Percentiles rank a stretch among this genome's conserved stretches.
Evolutionary conservation across 2,888 invertebrate species (phyloP).

Genomic region (Trilocha varians): DNA sequence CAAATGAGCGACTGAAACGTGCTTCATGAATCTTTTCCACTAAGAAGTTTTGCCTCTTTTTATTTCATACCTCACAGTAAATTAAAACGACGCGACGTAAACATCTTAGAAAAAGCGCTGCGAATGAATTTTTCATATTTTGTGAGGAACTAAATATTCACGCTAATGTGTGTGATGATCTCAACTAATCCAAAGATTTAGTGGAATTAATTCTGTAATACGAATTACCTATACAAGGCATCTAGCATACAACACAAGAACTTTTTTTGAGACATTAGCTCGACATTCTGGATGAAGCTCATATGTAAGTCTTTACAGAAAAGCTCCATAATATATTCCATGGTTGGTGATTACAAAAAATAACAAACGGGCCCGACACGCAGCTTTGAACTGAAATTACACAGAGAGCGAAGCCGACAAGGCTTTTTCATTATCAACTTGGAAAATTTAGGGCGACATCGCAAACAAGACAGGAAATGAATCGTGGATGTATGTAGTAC

Average conservation of each 20-base stretch:
- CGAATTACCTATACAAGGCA: too few relatives aligned
- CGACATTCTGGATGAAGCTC: neutral
- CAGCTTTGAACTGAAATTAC: slow-evolving; percentile 55
- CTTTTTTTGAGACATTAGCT: too few relatives aligned
- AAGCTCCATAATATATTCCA: slow-evolving; percentile 36
- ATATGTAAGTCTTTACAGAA: slow-evolving; percentile 18
- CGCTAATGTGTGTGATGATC: neutral
- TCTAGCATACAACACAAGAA: too few relatives aligned
- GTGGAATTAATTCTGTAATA: slow-evolving; percentile 10
- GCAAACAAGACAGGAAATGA: slow-evolving; percentile 25
- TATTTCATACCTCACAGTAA: neutral
- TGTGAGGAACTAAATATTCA: neutral
- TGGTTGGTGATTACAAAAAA: slow-evolving; percentile 49
- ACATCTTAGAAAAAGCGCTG: neutral
- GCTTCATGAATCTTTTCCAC: too few relatives aligned
- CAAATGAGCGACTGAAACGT: neutral
- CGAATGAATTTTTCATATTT: neutral
- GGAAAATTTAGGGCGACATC: slow-evolving; percentile 49
- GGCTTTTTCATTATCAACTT: slow-evolving; percentile 65
- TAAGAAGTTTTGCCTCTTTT: neutral
- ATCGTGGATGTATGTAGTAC: slow-evolving; percentile 10
- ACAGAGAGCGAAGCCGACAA: slow-evolving; percentile 34
- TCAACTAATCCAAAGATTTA: neutral
- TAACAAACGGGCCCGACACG: slow-evolving; percentile 45
- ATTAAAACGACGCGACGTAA: neutral